Conservation (phyloP, 1,140 invertebrate species). For the Dendroctonus ponderosae region DNA sequence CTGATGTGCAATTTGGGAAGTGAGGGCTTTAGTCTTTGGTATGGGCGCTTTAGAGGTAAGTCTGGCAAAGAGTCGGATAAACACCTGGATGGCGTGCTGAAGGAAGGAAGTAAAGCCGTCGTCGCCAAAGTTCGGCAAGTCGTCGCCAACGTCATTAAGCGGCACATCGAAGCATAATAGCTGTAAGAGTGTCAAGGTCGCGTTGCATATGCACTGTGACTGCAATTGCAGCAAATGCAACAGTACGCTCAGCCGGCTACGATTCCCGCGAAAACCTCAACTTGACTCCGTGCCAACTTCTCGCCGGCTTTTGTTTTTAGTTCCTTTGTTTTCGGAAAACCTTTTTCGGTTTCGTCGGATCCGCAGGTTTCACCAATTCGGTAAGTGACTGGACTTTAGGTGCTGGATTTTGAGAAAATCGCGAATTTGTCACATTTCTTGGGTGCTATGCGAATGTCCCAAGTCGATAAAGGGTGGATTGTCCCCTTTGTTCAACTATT, state of each 20-base stretch:
- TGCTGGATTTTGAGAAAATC: too few relatives aligned
- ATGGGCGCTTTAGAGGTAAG: too few relatives aligned
- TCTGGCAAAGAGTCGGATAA: too few relatives aligned
- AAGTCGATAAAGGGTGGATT: too few relatives aligned
- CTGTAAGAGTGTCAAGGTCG: constrained; percentile 49
- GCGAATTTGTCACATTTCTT: too few relatives aligned
- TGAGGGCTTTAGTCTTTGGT: not conserved
- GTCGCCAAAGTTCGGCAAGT: constrained; percentile 16
- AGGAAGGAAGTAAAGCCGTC: constrained; percentile 1
- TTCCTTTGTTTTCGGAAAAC: not conserved
- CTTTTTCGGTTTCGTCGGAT: too few relatives aligned
- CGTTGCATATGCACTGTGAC: constrained; percentile 42
- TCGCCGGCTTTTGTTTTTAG: not conserved
- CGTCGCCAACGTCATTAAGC: constrained; percentile 11
- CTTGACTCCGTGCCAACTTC: constrained; percentile 14
- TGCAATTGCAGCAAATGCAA: constrained; percentile 48
- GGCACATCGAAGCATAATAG: constrained; percentile 23
- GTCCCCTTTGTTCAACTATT: too few relatives aligned
- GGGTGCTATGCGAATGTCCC: too few relatives aligned
- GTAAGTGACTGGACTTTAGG: too few relatives aligned
- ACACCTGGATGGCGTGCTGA: not conserved
- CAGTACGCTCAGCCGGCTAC: constrained; percentile 37
- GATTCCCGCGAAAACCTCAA: constrained; percentile 17
- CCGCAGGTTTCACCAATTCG: too few relatives aligned
- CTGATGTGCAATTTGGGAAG: not conserved